phyloP scores from a whole-genome alignment of 2,113 vertebrate genomes.

The Oncorhynchus tshawytscha region DNA sequence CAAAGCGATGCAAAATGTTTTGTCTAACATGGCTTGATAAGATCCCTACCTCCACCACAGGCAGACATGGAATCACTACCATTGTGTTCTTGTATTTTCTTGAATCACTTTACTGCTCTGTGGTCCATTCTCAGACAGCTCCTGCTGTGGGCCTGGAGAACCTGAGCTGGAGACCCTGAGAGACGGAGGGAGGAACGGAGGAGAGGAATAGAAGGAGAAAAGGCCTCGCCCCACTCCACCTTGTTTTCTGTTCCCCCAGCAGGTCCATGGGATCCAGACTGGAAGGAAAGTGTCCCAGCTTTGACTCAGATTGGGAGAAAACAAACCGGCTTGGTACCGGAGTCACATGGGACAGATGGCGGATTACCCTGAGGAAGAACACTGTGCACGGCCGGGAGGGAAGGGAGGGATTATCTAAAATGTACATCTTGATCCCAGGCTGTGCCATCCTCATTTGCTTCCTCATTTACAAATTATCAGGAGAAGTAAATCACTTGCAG shows the following conservation, averaged over 20 bases:
- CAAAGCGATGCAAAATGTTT: neutral
- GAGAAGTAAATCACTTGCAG: neutral
- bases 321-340: neutral
- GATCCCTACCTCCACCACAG: neutral
- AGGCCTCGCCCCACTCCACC: neutral
- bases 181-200: neutral
- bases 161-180: neutral
- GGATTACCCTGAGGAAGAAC: neutral
- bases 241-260: neutral
- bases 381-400: neutral
- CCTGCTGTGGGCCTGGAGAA: neutral
- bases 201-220: no score
- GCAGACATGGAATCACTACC: neutral
- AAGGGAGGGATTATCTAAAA: slow-evolving; percentile 6
- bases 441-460: neutral
- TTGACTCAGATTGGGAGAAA: slow-evolving; percentile 5
- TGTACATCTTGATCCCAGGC: neutral
- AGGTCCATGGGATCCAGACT: neutral
- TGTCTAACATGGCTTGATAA: neutral
- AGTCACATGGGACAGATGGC: neutral
- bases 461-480: neutral
- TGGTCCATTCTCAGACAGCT: neutral
- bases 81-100: neutral
- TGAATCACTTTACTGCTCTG: neutral
- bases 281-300: neutral